Evolutionary conservation across 2,888 invertebrate genomes (phyloP), one percentile per base, ranked within the genome.

Genomic region (Biston betularia): DNA sequence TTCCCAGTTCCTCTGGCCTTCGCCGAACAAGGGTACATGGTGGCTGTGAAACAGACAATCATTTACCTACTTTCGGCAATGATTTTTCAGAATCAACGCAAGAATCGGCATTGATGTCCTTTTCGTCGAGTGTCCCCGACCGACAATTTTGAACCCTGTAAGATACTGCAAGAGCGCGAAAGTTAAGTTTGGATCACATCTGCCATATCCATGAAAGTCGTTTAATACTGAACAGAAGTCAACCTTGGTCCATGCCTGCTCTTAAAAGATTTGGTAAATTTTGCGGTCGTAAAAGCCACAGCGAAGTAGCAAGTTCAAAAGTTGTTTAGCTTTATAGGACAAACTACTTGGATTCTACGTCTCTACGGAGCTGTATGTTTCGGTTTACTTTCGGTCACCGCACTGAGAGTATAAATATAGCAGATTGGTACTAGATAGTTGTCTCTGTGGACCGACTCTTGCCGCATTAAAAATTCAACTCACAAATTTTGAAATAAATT

Each of bases 1-100:
- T 79, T 97, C 95, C 88, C 90, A 92, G 73, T 86, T 90, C 65
- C 96, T 94, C 69, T 96, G 96, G 71, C 96, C 95, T 90, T 97
- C 96, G 88, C 98, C 95, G 90, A 97, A 96, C 73, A 98, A 95
- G 56, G 97, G 97, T 87, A 97, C 97, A 92, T 97, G 97, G 90
- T 97, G 97, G 94, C 97, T 97, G 89, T 0, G 45, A 10, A 0
- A 14, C 12, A 4, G 42, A 46, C 14, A 56, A 11, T 34, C 6
- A 50, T 12, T n/a, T 15, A 15, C 10, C 0, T 14, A 15, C 0
- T 3, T 24, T 3, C 24, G 24, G 24, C 24, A 2, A 24, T 24
- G 3, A 24, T 24, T 24, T 24, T 24, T 24, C 24, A 1, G 24
- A 24, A 24, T 24, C 24, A 24, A 24, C 1, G 24, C 24, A 24